A percentile compares a stretch with the other conserved stretches of the same genome.
Conservation (phyloP, 2,113 vertebrate genomes). For the Rana temporaria region DNA sequence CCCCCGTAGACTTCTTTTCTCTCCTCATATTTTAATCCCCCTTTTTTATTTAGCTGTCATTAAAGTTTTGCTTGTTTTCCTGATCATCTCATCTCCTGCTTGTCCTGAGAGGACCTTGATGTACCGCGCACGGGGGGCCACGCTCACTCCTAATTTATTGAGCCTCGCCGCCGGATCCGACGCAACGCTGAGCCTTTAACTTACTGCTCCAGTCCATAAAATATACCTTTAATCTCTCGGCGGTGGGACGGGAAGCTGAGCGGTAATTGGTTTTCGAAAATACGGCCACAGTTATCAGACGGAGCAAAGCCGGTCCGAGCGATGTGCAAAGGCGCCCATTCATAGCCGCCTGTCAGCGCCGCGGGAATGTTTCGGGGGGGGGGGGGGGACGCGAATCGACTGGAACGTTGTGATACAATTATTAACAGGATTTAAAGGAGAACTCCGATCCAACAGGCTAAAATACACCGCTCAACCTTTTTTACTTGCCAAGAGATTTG, state of each 20-base stretch:
- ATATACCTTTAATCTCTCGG: conserved; percentile 35
- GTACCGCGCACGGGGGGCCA: background rate
- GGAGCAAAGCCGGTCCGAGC: background rate
- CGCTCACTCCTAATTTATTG: conserved; percentile 20
- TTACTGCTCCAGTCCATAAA: conserved; percentile 31
- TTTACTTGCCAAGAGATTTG: no score
- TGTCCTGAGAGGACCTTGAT: conserved; percentile 22
- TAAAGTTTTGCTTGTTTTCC: background rate
- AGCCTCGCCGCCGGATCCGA: background rate
- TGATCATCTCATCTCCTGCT: background rate
- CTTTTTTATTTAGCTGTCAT: no score
- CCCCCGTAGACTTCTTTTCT: no score
- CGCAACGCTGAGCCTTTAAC: conserved; percentile 13
- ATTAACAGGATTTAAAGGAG: no score
- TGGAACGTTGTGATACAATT: no score
- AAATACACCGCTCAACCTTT: no score
- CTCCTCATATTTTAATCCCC: no score
- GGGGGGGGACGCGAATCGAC: background rate
- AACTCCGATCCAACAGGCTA: no score
- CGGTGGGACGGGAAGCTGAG: conserved; percentile 1
- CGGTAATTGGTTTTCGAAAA: conserved; percentile 47
- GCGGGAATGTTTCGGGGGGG: no score
- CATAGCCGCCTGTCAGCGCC: background rate
- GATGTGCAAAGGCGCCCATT: background rate
- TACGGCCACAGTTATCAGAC: conserved; percentile 27